Conservation (phyloP, 37 sponge, comb jelly and placozoan species). For the Cladorhizidae sp. region DNA sequence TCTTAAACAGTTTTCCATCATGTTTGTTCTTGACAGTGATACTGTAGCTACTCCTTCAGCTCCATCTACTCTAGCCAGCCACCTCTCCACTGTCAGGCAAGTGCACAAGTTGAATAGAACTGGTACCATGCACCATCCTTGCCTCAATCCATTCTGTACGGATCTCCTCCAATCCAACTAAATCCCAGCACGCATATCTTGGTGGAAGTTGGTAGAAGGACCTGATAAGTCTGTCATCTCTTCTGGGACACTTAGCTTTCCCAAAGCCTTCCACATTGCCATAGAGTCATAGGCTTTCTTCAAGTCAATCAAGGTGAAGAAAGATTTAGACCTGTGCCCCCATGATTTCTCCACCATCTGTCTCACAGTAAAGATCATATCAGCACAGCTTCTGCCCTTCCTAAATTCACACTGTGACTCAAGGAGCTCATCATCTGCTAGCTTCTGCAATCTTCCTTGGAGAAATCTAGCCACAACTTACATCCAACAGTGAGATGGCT, state of each 20-base stretch:
- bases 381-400: not conserved
- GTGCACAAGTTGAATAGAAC: conserved; percentile 14
- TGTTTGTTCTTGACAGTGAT: not conserved
- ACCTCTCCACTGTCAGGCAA: conserved; percentile 4
- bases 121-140: conserved; percentile 12
- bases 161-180: conserved; percentile 10
- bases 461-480: not conserved
- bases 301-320: not conserved
- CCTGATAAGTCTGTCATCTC: not conserved
- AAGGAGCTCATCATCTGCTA: no score
- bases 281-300: not conserved
- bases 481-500: not conserved
- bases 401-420: not conserved
- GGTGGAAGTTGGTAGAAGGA: not conserved
- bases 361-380: conserved; percentile 29
- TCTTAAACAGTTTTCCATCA: conserved; percentile 10
- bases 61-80: not conserved
- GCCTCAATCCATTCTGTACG: conserved; percentile 23
- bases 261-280: not conserved
- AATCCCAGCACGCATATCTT: conserved; percentile 5
- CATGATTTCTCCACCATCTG: conserved; percentile 4
- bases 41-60: conserved; percentile 4
- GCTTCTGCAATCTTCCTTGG: not conserved
- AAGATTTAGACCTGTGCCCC: not conserved
- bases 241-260: not conserved